Evolutionary conservation across 1,140 invertebrate genomes (phyloP).

Genomic region (Drosophila melanica): DNA sequence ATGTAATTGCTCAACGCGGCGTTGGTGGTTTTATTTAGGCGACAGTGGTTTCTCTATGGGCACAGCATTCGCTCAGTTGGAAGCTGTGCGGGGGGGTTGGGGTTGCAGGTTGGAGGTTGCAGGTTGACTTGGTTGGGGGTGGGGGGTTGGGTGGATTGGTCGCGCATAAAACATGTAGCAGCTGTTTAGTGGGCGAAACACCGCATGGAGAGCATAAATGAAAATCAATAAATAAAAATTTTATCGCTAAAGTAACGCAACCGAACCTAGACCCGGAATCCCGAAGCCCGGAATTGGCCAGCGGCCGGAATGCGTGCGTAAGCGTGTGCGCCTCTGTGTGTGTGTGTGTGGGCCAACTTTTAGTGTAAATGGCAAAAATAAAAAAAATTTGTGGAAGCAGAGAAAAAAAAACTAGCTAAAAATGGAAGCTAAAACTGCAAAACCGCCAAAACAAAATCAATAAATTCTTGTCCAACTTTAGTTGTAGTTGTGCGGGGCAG

Average conservation of each 20-base stretch:
- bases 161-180: slow-evolving; percentile 63
- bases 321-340: neutral
- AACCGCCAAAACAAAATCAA: slow-evolving; percentile 72
- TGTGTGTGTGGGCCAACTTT: slow-evolving; percentile 12
- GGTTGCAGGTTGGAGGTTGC: neutral
- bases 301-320: slow-evolving; percentile 4
- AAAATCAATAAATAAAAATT: slow-evolving; percentile 80
- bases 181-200: slow-evolving; percentile 68
- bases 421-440: slow-evolving; percentile 30
- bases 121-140: too few species aligned
- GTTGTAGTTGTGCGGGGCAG: neutral
- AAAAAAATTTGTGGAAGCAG: slow-evolving; percentile 5
- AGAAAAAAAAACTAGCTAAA: slow-evolving; percentile 20
- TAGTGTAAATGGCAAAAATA: slow-evolving; percentile 47
- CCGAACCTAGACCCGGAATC: slow-evolving; percentile 11
- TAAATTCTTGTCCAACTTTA: slow-evolving; percentile 49
- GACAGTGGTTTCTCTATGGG: slow-evolving; percentile 6
- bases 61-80: slow-evolving; percentile 7
- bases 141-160: neutral
- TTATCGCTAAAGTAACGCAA: slow-evolving; percentile 55
- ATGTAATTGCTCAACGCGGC: slow-evolving; percentile 35
- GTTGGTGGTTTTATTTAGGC: slow-evolving; percentile 13
- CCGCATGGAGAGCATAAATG: slow-evolving; percentile 66
- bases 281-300: slow-evolving; percentile 1
- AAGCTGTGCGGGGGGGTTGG: slow-evolving; percentile 3